Conservation (phyloP, 2,113 vertebrate genomes). For the Trematocara stigmaticum region DNA sequence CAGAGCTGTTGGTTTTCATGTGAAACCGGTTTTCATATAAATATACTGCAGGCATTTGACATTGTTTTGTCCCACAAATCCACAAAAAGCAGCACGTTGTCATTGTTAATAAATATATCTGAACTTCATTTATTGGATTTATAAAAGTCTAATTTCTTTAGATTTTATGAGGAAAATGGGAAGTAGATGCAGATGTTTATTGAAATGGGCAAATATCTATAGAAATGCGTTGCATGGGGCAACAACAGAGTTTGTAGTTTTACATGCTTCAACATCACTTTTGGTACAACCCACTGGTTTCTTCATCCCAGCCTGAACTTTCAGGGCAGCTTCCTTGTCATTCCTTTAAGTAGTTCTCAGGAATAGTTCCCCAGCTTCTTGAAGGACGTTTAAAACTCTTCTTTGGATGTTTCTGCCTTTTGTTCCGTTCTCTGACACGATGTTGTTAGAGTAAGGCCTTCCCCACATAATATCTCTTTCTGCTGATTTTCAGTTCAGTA, state of each 20-base stretch:
- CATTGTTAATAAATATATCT: not conserved
- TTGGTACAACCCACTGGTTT: not conserved
- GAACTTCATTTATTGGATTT: not conserved
- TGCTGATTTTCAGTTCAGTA: not conserved
- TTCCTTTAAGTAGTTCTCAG: not conserved
- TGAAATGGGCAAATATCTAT: not conserved
- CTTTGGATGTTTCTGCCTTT: not conserved
- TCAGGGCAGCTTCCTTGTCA: not conserved
- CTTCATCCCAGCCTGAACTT: not conserved
- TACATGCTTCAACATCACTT: not conserved
- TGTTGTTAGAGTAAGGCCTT: not conserved
- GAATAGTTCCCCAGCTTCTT: not conserved
- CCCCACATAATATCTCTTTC: not conserved
- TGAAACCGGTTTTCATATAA: conserved; percentile 35
- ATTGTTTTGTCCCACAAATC: not conserved
- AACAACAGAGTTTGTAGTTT: not conserved
- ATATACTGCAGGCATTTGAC: not conserved
- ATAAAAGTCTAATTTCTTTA: not conserved
- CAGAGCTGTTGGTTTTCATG: conserved; percentile 30
- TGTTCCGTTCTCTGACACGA: not conserved
- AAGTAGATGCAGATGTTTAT: not conserved
- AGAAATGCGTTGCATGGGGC: not conserved
- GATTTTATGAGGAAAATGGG: not conserved
- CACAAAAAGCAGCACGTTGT: not conserved
- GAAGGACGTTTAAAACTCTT: not conserved